Base-by-base conservation (phyloP, 2,113 vertebrate species). In the Cricetomys ansorgei region DNA sequence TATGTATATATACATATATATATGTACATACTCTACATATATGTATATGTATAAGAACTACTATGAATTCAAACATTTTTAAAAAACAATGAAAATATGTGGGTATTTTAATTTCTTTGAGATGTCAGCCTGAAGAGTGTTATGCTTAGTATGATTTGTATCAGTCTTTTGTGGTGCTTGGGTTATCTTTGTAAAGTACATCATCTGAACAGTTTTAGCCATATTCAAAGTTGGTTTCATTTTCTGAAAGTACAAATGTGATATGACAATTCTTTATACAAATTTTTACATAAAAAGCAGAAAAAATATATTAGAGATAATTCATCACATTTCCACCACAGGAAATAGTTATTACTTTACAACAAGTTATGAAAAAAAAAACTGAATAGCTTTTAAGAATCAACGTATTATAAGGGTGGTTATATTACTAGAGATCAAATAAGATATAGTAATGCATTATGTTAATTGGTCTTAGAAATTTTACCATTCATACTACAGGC, bases 401-500 rank as follows among this genome's bases (percentile, higher is more conserved):
- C 48, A 72, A 83, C 92, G 4, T 43, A 69, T 19, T 97, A 94
- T 87, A 97, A 93, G 45, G 84, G 92, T 75, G 23, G 10, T 62
- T 94, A 19, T 67, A 83, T 72, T 79, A 13, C 85, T 95, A 87
- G 79, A 95, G 88, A 45, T 12, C 23, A 89, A 67, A 95, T 83
- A 96, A 97, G 98, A 97, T 5, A 13, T 88, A 48, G 25, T 83
- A 89, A 83, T n/a, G 86, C 83, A 92, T 17, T 53, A 53, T 89
- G 89, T 90, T 96, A 95, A 86, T 93, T 86, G 96, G 7, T 31
- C 92, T 79, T 29, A 17, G 93, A 97, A 95, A 27, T 94, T 70
- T 90, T 87, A 92, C 1, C 17, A 81, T 96, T 64, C 48, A 92
- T n/a, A 96, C 94, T 97, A 94, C 25, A 92, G 70, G 84, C 88